Evolutionary conservation across 2,888 invertebrate genomes (phyloP).

Genomic region (Hemaris fuciformis): DNA sequence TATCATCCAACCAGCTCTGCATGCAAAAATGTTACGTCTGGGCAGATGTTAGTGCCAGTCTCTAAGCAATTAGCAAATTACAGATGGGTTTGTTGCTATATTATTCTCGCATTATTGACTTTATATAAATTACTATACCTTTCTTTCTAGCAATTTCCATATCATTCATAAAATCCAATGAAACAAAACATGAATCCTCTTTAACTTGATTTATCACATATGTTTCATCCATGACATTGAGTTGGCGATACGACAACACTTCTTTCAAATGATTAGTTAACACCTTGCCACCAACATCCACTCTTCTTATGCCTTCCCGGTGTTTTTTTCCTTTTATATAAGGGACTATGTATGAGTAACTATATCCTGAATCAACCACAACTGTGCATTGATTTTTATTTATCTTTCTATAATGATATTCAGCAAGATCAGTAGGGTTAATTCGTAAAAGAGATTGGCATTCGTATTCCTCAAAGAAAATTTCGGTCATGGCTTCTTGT

Average conservation of each 20-base stretch:
- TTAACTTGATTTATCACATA: slow-evolving; percentile 99
- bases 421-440: slow-evolving; percentile 90
- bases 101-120: not conserved
- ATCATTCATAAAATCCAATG: slow-evolving; percentile 90
- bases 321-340: slow-evolving; percentile 90
- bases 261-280: slow-evolving; percentile 99
- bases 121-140: slow-evolving; percentile 39
- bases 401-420: slow-evolving; percentile 83
- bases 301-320: slow-evolving; percentile 85
- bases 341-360: slow-evolving; percentile 96
- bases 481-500: slow-evolving; percentile 96
- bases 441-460: slow-evolving; percentile 90
- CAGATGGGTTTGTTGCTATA: too few relatives aligned
- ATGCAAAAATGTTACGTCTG: too few relatives aligned
- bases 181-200: slow-evolving; percentile 97
- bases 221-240: slow-evolving; percentile 99
- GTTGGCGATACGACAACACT: slow-evolving; percentile 95
- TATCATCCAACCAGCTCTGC: too few relatives aligned
- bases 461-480: slow-evolving; percentile 98
- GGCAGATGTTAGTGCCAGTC: too few relatives aligned
- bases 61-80: too few relatives aligned
- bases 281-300: slow-evolving; percentile 98
- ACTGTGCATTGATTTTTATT: slow-evolving; percentile 86
- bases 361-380: slow-evolving; percentile 96
- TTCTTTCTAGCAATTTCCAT: slow-evolving; percentile 84